Conservation (phyloP, 2,888 invertebrate genomes). For the Apamea epomidion region DNA sequence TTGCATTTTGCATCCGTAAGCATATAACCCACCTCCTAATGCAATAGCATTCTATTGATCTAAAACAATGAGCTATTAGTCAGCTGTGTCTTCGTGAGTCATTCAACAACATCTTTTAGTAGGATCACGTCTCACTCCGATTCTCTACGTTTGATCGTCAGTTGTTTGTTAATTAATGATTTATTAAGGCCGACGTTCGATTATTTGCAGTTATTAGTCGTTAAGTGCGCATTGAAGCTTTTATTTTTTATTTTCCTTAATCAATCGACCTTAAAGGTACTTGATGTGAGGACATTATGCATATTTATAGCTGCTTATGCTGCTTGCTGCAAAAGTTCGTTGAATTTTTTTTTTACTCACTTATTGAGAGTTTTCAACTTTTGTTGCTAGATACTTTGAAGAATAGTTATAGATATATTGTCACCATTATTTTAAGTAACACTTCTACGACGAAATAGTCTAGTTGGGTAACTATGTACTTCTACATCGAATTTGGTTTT, state of each 20-base stretch:
- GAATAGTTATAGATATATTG: no score
- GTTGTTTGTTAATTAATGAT: slow-evolving; percentile 42
- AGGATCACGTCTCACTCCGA: slow-evolving; percentile 36
- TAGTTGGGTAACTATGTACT: no score
- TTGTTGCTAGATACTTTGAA: not conserved
- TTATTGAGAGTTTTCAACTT: not conserved
- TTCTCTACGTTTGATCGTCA: slow-evolving; percentile 18
- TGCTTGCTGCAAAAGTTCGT: not conserved
- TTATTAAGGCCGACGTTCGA: slow-evolving; percentile 36
- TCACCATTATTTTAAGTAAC: no score
- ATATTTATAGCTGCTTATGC: not conserved
- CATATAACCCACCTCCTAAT: slow-evolving; percentile 18
- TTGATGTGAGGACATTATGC: slow-evolving; percentile 7
- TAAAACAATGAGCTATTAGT: slow-evolving; percentile 54
- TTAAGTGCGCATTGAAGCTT: slow-evolving; percentile 7
- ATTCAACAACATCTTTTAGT: slow-evolving; percentile 14
- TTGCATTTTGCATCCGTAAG: slow-evolving; percentile 14
- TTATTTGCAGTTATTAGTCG: slow-evolving; percentile 24
- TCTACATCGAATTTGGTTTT: no score
- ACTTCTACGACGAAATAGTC: no score
- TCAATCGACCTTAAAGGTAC: slow-evolving; percentile 19
- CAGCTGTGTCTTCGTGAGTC: slow-evolving; percentile 18
- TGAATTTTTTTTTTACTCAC: not conserved
- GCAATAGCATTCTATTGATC: slow-evolving; percentile 18
- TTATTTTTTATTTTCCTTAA: slow-evolving; percentile 32